Evolutionary conservation across 2,888 invertebrate genomes (phyloP), one percentile per base, ranked within the genome.

Genomic region (Aleiodes alternator): DNA sequence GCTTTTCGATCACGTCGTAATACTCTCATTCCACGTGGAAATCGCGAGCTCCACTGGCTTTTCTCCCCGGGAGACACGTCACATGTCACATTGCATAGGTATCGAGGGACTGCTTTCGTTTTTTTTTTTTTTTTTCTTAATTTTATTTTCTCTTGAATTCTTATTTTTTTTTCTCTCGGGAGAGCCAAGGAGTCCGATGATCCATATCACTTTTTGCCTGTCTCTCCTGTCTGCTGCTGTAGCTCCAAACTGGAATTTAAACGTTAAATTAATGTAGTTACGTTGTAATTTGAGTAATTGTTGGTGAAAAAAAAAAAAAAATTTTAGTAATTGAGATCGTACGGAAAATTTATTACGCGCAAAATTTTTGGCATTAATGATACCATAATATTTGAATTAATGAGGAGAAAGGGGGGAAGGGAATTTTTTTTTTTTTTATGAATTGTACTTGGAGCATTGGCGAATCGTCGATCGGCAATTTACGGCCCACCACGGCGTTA

Each of bases 1-100:
- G 81, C 83, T 85, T 86, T 84, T 86, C 85, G 84, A 86, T 86
- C 86, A 86, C 86, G 86, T 86, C 81, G 82, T 78, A 43, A 84
- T 85, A 86, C 86, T 85, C 85, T 23, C 85, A 85, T 72, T 51
- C 51, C 50, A 51, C 77, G 79, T 81, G 69, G 69, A 61, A 77
- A 73, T 77, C 69, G 23, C 23, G 72, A 76, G 69, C 53, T 69
- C 38, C 34, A 51, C 53, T 48, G 56, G 71, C 81, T 82, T 78
- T 77, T 78, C 80, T 79, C 51, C 23, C 48, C 29, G n/a, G 64
- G 38, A 69, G 34, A 69, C 68, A 72, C 76, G 59, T 76, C 76
- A 72, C 75, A 72, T 68, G 68, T 71, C 71, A 75, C 64, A 55
- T 55, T 29, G 16, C 23, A 16, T 53, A 53, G 9, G 72, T 38